Percentiles rank a stretch among this genome's conserved stretches.
Conservation (phyloP, 1,140 invertebrate species). For the Drosophila gunungcola region DNA sequence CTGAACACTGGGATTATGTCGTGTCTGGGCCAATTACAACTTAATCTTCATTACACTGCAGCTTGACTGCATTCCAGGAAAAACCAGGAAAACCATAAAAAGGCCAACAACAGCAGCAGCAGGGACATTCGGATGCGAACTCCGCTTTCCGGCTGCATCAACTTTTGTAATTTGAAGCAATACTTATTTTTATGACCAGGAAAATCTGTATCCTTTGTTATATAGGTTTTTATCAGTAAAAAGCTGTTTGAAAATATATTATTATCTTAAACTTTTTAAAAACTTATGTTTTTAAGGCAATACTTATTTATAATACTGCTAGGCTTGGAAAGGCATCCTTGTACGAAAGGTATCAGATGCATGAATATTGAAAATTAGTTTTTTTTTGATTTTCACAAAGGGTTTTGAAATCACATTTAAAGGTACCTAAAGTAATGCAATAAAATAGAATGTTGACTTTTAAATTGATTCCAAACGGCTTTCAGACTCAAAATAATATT, state of each 20-base stretch:
- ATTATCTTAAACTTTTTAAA: no score
- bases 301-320: no score
- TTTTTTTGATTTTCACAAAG: no score
- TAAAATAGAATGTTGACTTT: no score
- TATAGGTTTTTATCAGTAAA: background rate
- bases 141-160: slow-evolving; percentile 3
- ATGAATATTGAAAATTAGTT: no score
- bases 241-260: background rate
- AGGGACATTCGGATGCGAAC: slow-evolving; percentile 7
- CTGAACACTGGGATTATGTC: slow-evolving; percentile 40
- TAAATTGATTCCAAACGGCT: no score
- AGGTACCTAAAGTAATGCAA: no score
- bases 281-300: no score
- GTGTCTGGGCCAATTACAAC: slow-evolving; percentile 40
- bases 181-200: slow-evolving; percentile 10
- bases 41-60: slow-evolving; percentile 48
- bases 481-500: no score
- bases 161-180: slow-evolving; percentile 1
- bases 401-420: no score
- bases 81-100: background rate
- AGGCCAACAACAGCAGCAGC: background rate
- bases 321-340: no score
- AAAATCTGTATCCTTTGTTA: background rate
- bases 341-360: no score
- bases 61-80: background rate